Evolutionary conservation across 2,888 invertebrate species (phyloP).

Genomic region (Allacma fusca): DNA sequence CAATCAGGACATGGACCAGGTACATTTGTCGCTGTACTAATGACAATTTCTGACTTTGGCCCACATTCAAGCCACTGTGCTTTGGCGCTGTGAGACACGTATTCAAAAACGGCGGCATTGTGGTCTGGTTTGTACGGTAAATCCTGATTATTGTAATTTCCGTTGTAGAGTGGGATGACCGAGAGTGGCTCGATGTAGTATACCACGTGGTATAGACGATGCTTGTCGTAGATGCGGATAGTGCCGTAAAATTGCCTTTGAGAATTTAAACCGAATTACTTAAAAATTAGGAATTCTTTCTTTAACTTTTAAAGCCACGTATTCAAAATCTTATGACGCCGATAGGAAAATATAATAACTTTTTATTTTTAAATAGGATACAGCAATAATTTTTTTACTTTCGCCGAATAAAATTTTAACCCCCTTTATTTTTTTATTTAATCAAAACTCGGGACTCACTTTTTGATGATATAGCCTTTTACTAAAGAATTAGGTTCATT

Average conservation of each 20-base stretch:
- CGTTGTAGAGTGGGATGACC: conserved; percentile 39
- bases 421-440: background rate
- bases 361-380: no score
- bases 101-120: conserved; percentile 47
- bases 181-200: conserved; percentile 49
- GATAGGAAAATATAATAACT: no score
- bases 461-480: conserved; percentile 45
- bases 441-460: conserved; percentile 40
- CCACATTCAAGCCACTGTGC: background rate
- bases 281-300: no score
- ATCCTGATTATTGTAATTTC: background rate
- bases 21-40: no score
- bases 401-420: no score
- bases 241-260: conserved; percentile 49
- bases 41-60: background rate
- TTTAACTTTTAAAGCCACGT: background rate
- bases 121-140: background rate
- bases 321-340: no score
- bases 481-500: conserved; percentile 46
- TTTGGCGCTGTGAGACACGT: conserved; percentile 29
- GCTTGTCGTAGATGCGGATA: conserved; percentile 48
- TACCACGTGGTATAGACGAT: conserved; percentile 41
- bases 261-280: background rate
- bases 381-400: no score
- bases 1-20: no score